These are phyloP conservation scores for Epinotia nisella DNA, from an alignment of 2,888 invertebrate species.

Conservation along the genomic window DNA sequence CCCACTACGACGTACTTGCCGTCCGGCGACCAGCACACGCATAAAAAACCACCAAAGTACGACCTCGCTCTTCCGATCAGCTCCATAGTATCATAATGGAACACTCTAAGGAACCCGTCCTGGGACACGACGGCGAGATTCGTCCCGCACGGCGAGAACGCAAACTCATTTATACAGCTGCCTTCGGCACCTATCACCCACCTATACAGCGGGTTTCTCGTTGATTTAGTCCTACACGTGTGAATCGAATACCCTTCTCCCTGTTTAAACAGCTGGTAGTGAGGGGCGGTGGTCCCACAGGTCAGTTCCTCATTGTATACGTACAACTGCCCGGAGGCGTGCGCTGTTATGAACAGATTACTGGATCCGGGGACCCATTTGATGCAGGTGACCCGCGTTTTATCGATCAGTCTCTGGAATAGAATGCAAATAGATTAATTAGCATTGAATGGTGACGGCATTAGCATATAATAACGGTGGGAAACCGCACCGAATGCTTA, in stretches of 20 bases:
- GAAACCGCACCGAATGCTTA: slow-evolving; percentile 7
- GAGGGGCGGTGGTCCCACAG: slow-evolving; percentile 95
- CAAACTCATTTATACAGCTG: slow-evolving; percentile 96
- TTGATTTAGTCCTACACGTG: slow-evolving; percentile 98
- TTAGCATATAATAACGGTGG: slow-evolving; percentile 11
- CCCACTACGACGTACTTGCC: slow-evolving; percentile 97
- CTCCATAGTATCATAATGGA: slow-evolving; percentile 99
- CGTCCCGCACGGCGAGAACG: slow-evolving; percentile 97
- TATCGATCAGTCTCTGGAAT: slow-evolving; percentile 95
- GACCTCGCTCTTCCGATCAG: slow-evolving; percentile 96
- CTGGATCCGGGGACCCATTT: slow-evolving; percentile 98
- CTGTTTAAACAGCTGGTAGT: slow-evolving; percentile 97
- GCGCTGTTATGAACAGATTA: slow-evolving; percentile 96
- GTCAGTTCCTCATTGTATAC: slow-evolving; percentile 98
- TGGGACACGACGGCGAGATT: slow-evolving; percentile 97
- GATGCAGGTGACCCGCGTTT: slow-evolving; percentile 97
- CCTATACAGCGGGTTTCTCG: slow-evolving; percentile 95
- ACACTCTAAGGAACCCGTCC: slow-evolving; percentile 97
- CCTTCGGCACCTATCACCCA: slow-evolving; percentile 94
- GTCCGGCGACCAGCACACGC: slow-evolving; percentile 99
- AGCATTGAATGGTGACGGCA: slow-evolving; percentile 35
- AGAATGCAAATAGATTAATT: slow-evolving; percentile 39
- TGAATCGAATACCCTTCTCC: slow-evolving; percentile 97
- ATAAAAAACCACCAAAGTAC: slow-evolving; percentile 98
- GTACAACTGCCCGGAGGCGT: slow-evolving; percentile 98